Evolutionary conservation across 2,113 vertebrate genomes (phyloP), one percentile per base, ranked within the genome.

Genomic region (Pipa parva): DNA sequence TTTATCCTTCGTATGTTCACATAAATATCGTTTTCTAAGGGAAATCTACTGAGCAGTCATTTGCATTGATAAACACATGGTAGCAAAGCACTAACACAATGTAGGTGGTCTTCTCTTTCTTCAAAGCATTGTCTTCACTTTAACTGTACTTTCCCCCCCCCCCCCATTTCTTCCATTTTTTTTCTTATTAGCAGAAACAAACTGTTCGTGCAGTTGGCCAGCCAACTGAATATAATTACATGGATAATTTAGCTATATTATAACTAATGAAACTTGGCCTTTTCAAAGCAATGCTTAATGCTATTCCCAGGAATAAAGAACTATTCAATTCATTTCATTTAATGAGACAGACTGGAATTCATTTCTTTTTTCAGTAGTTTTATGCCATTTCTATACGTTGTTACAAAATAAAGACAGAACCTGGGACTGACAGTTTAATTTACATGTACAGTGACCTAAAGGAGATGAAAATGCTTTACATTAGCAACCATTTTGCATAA

Each of bases 401-500:
- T 37, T 12, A 36, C 37, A 9, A 51, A 65, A 74, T 74, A 72
- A 54, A 49, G 57, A 63, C 0, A 1, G 59, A n/a, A 64, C 46
- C 42, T 51, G 63, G 72, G 76, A 52, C 61, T n/a, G 72, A 37
- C 49, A 62, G 62, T 76, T 78, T 42, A 15, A 4, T 55, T 76
- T 51, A 61, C 36, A 54, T 78, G 8, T 63, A n/a, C 46, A 27
- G n/a, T 72, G 3, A 0, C 65, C 72, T 54, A 74, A 17, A 63
- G 68, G 65, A 78, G 72, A 65, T 22, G 61, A 67, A 64, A 73
- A 80, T 51, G 79, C 75, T 54, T 29, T 71, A 52, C 37, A 73
- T 77, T 82, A 80, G 65, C 72, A 63, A 77, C 77, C 60, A 78
- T 57, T 72, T 48, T 72, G 26, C 61, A 50, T 57, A 60, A 69